Conservation (phyloP, 2,113 vertebrate species). For the Antechinus stuartii region DNA sequence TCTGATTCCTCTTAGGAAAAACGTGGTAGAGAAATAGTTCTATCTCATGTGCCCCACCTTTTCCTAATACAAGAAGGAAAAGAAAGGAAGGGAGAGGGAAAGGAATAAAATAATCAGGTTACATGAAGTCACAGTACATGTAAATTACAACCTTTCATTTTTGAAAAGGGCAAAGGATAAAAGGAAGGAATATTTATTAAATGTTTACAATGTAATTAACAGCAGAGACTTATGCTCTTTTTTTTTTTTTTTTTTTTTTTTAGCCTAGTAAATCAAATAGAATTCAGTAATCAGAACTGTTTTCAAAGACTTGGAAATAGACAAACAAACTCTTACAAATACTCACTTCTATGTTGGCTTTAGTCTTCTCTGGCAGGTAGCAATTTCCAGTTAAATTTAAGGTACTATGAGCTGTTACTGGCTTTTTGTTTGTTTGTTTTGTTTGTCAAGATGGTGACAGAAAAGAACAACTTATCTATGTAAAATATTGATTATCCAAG, state of each 20-base stretch:
- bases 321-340: constrained; percentile 67
- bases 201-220: constrained; percentile 77
- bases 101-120: constrained; percentile 71
- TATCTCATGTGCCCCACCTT: constrained; percentile 58
- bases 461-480: constrained; percentile 28
- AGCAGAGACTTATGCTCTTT: constrained; percentile 46
- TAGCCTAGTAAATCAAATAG: constrained; percentile 55
- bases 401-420: constrained; percentile 41
- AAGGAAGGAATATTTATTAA: constrained; percentile 78
- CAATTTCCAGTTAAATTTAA: constrained; percentile 65
- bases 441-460: constrained; percentile 47
- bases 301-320: constrained; percentile 61
- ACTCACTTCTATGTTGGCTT: constrained; percentile 29
- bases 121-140: constrained; percentile 38
- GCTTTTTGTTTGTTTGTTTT: constrained; percentile 46
- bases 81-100: constrained; percentile 64
- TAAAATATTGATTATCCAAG: constrained; percentile 55
- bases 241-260: background rate
- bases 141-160: constrained; percentile 78
- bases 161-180: constrained; percentile 76
- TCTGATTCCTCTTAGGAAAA: constrained; percentile 23
- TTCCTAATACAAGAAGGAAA: constrained; percentile 59
- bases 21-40: constrained; percentile 45
- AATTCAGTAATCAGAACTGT: constrained; percentile 39
- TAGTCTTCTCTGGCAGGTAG: constrained; percentile 41